phyloP scores from a whole-genome alignment of 1,140 invertebrate genomes.

The Drosophila ficusphila region DNA sequence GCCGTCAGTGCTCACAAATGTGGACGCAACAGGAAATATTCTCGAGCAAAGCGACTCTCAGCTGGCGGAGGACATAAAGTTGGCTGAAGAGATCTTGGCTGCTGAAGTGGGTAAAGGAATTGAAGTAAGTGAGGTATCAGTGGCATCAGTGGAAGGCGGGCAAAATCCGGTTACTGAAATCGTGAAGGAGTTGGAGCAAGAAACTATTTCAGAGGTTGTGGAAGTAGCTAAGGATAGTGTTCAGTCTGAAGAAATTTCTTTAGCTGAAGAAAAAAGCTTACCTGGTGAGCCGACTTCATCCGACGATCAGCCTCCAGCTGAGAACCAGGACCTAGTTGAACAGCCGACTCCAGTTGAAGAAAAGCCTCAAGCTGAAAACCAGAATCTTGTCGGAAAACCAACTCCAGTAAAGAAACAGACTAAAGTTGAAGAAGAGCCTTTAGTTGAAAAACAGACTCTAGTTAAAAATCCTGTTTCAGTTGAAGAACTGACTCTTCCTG shows the following conservation, averaged over 20 bases:
- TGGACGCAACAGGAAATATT: neutral
- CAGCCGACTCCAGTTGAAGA: neutral
- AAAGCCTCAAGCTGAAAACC: neutral
- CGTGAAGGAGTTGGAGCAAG: slow-evolving; percentile 33
- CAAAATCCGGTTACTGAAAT: slow-evolving; percentile 32
- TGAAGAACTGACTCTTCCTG: neutral
- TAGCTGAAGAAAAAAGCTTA: neutral
- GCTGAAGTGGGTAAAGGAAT: slow-evolving; percentile 30
- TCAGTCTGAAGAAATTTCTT: neutral
- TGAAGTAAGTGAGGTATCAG: slow-evolving; percentile 5
- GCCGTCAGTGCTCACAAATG: neutral
- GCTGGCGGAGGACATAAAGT: slow-evolving; percentile 35
- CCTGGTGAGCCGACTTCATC: too few relatives aligned
- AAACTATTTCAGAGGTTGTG: slow-evolving; percentile 7
- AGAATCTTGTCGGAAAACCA: neutral
- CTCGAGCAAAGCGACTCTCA: slow-evolving; percentile 27
- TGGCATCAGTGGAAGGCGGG: neutral
- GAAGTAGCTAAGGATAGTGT: neutral
- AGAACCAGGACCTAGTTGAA: too few relatives aligned
- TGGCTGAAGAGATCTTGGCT: slow-evolving; percentile 38
- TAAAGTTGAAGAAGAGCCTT: neutral
- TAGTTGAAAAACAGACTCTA: neutral
- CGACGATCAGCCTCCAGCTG: too few relatives aligned
- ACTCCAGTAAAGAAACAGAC: neutral
- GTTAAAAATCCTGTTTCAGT: too few relatives aligned